Conservation (phyloP, 2,888 invertebrate species). For the Sarcophaga caerulescens region DNA sequence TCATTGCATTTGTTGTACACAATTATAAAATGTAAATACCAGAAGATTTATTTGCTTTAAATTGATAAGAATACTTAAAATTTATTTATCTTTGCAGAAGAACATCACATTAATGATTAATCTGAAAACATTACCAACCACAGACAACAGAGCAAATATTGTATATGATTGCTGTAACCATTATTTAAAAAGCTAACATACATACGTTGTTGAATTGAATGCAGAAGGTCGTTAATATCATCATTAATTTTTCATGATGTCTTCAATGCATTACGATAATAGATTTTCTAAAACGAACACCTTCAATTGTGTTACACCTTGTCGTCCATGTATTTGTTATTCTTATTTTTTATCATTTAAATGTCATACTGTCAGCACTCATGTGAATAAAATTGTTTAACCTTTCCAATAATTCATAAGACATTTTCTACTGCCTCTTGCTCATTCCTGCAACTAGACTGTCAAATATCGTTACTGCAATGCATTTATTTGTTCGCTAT, state of each 20-base stretch:
- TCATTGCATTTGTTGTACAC: too few relatives aligned
- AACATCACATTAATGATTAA: too few relatives aligned
- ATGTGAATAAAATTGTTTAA: conserved; percentile 42
- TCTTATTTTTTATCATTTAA: conserved; percentile 46
- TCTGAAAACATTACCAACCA: too few relatives aligned
- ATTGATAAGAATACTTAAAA: too few relatives aligned
- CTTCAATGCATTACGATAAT: conserved; percentile 42
- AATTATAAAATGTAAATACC: too few relatives aligned
- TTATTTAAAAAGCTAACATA: too few relatives aligned
- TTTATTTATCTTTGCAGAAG: too few relatives aligned
- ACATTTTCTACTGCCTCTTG: conserved; percentile 13
- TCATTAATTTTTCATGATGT: conserved; percentile 1
- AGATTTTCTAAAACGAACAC: background rate
- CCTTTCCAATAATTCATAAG: conserved; percentile 57
- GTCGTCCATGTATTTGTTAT: conserved; percentile 4
- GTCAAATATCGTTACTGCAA: background rate
- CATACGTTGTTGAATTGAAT: too few relatives aligned
- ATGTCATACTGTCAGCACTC: conserved; percentile 55
- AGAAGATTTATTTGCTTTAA: too few relatives aligned
- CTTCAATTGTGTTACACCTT: conserved; percentile 24
- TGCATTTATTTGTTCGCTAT: background rate
- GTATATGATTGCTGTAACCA: background rate
- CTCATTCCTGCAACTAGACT: background rate
- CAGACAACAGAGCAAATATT: too few relatives aligned
- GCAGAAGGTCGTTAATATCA: background rate